A percentile compares a stretch with the other conserved stretches of the same genome.
Conservation (phyloP, 2,888 invertebrate species). For the Cybosia mesomella region DNA sequence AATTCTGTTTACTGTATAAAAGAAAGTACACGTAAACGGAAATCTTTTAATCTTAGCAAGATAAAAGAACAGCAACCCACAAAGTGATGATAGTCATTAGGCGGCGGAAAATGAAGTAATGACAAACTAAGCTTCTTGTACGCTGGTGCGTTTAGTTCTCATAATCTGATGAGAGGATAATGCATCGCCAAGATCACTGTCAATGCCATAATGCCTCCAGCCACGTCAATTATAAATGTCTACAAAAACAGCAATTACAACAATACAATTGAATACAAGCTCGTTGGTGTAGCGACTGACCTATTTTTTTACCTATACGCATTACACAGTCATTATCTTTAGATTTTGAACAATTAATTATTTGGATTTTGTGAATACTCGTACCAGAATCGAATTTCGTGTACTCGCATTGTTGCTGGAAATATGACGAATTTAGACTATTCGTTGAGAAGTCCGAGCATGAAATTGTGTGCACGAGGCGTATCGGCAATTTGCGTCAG, state of each 20-base stretch:
- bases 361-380: slow-evolving; percentile 65
- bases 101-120: slow-evolving; percentile 34
- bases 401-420: slow-evolving; percentile 64
- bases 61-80: slow-evolving; percentile 20
- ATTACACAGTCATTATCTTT: slow-evolving; percentile 72
- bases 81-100: slow-evolving; percentile 26
- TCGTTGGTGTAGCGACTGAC: slow-evolving; percentile 53
- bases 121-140: slow-evolving; percentile 27
- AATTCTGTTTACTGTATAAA: not conserved
- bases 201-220: slow-evolving; percentile 60
- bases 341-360: slow-evolving; percentile 69
- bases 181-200: slow-evolving; percentile 64
- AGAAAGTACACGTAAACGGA: not conserved
- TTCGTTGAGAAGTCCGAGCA: slow-evolving; percentile 79
- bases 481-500: slow-evolving; percentile 87
- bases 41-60: slow-evolving; percentile 1
- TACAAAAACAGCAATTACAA: slow-evolving; percentile 72
- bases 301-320: slow-evolving; percentile 61
- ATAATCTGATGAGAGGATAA: slow-evolving; percentile 66
- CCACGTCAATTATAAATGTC: slow-evolving; percentile 62
- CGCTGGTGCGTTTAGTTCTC: slow-evolving; percentile 43
- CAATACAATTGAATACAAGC: slow-evolving; percentile 71
- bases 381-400: slow-evolving; percentile 48
- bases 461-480: slow-evolving; percentile 87
- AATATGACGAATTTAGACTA: slow-evolving; percentile 83